These are phyloP conservation scores for Octodonta nipae DNA, from an alignment of 2,888 invertebrate genomes.

Conservation along the genomic window DNA sequence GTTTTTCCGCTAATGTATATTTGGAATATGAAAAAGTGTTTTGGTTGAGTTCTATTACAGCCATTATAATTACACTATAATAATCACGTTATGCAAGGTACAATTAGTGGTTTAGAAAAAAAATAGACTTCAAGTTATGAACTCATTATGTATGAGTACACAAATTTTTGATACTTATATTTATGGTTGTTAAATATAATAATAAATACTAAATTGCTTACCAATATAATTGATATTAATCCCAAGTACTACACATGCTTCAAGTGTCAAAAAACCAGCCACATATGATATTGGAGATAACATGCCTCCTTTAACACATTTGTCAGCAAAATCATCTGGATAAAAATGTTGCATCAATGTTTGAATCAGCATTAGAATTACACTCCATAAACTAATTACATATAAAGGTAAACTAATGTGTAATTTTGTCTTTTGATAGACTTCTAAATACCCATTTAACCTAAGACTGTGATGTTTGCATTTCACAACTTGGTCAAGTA, in stretches of 20 bases:
- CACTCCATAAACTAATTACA: slow-evolving; percentile 50
- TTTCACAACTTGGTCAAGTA: slow-evolving; percentile 45
- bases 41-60: too few species aligned
- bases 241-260: slow-evolving; percentile 37
- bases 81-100: too few species aligned
- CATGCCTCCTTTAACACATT: slow-evolving; percentile 38
- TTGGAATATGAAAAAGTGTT: too few species aligned
- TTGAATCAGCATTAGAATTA: slow-evolving; percentile 41
- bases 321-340: slow-evolving; percentile 38
- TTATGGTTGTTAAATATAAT: too few species aligned
- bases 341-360: slow-evolving; percentile 45
- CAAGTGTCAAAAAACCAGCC: slow-evolving; percentile 39
- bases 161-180: too few species aligned
- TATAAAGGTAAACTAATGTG: slow-evolving; percentile 49
- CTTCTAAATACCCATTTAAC: slow-evolving; percentile 54
- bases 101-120: too few species aligned
- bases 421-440: slow-evolving; percentile 47
- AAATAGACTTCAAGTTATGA: too few species aligned
- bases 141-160: too few species aligned
- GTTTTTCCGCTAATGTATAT: too few species aligned
- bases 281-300: slow-evolving; percentile 46
- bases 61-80: too few species aligned
- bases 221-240: slow-evolving; percentile 43
- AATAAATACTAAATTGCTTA: too few species aligned
- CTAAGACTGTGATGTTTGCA: slow-evolving; percentile 46